These are phyloP conservation scores for Bucco capensis DNA, from an alignment of 2,113 vertebrate species.

Conservation along the genomic window DNA sequence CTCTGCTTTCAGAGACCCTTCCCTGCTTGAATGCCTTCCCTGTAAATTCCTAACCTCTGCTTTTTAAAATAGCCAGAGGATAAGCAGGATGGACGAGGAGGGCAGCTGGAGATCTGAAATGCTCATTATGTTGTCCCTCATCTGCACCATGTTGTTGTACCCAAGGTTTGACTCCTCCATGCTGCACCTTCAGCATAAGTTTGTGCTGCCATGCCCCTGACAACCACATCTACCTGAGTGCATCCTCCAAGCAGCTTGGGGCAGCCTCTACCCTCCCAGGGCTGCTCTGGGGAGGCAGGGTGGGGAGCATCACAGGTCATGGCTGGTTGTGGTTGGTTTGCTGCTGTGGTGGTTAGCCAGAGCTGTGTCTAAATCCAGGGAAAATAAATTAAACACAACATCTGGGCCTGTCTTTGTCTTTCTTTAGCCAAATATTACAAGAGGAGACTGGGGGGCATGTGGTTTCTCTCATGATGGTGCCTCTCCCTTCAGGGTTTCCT, in stretches of 20 bases:
- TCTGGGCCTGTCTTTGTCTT: not conserved
- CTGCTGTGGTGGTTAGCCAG: not conserved
- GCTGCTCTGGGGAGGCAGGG: too few relatives aligned
- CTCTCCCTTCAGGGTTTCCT: not conserved
- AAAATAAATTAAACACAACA: constrained; percentile 42
- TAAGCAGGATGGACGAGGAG: not conserved
- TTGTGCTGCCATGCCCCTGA: not conserved
- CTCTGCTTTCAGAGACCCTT: not conserved
- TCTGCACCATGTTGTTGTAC: fast-evolving
- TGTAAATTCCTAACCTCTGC: not conserved
- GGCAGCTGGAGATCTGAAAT: not conserved
- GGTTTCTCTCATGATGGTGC: not conserved
- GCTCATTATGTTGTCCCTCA: fast-evolving
- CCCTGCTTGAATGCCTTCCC: not conserved
- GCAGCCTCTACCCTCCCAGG: not conserved
- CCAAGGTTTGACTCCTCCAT: not conserved
- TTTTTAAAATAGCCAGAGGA: not conserved
- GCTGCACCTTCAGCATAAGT: not conserved
- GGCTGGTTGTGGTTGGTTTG: not conserved
- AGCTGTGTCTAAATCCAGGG: constrained; percentile 32
- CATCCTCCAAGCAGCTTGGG: not conserved
- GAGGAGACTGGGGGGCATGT: fast-evolving
- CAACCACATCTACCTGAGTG: not conserved
- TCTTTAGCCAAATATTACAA: not conserved
- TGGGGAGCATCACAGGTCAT: too few relatives aligned